phyloP scores from a whole-genome alignment of 2,888 invertebrate genomes.

The Alsophila aescularia region DNA sequence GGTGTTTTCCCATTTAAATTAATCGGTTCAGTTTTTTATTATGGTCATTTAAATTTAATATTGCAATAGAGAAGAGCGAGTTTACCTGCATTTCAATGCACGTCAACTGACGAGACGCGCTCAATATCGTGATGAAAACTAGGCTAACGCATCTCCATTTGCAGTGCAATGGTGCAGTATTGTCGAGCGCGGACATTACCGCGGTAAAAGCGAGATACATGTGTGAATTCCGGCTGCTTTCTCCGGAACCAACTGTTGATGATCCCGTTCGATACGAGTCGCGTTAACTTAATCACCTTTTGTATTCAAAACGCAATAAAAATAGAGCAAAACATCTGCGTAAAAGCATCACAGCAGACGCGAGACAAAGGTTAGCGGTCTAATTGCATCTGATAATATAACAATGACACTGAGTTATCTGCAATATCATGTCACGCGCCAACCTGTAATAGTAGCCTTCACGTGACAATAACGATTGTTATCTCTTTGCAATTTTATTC shows the following conservation, averaged over 20 bases:
- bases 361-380: conserved; percentile 2
- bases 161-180: conserved; percentile 23
- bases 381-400: conserved; percentile 12
- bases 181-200: conserved; percentile 18
- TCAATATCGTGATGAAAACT: conserved; percentile 14
- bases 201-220: conserved; percentile 27
- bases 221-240: conserved; percentile 51
- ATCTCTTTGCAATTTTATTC: conserved; percentile 10
- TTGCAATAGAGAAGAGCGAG: neutral
- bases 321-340: conserved; percentile 2
- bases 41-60: too few species aligned
- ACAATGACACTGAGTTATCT: conserved; percentile 13
- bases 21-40: too few species aligned
- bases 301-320: conserved; percentile 38
- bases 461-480: conserved; percentile 26
- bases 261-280: conserved; percentile 45
- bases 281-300: conserved; percentile 43
- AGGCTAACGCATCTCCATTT: conserved; percentile 22
- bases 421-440: conserved; percentile 30
- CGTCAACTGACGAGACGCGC: neutral
- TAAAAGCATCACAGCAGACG: neutral
- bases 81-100: neutral
- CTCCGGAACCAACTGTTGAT: conserved; percentile 50
- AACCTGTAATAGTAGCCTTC: conserved; percentile 16
- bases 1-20: too few species aligned